Percentiles rank a stretch among this genome's conserved stretches.
Conservation (phyloP, 2,888 invertebrate genomes). For the Philonicus albiceps region DNA sequence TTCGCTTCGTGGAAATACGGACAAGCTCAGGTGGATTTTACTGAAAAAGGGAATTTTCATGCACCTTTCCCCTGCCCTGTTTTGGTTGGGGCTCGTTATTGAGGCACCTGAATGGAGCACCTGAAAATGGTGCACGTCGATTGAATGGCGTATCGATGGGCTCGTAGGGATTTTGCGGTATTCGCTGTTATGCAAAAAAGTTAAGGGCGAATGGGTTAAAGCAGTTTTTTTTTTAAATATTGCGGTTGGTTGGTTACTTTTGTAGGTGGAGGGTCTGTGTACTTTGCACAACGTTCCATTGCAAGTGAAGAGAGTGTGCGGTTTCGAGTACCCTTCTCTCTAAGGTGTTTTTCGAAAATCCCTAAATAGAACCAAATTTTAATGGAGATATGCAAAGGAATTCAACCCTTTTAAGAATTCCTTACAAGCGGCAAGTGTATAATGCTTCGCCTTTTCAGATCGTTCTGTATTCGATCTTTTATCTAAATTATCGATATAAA, state of each 20-base stretch:
- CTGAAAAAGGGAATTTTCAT: not conserved
- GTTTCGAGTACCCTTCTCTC: not conserved
- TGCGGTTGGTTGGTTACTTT: not conserved
- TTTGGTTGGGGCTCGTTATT: not conserved
- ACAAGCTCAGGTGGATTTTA: not conserved
- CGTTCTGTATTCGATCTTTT: too few species aligned
- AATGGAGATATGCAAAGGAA: not conserved
- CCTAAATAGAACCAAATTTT: not conserved
- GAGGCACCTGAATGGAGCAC: not conserved
- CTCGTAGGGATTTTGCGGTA: not conserved
- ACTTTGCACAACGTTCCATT: not conserved
- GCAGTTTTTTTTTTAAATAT: not conserved
- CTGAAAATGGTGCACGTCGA: not conserved
- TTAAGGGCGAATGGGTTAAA: not conserved
- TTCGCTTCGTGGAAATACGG: not conserved
- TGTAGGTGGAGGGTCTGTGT: not conserved
- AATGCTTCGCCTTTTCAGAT: too few species aligned
- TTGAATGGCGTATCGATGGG: not conserved
- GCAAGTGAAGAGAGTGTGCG: not conserved
- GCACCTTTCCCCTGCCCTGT: not conserved
- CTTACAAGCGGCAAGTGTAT: not conserved
- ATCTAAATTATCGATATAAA: too few species aligned
- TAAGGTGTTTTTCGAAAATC: not conserved
- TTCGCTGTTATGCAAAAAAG: not conserved
- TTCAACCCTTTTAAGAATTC: not conserved